Base-by-base conservation (phyloP, 2,113 vertebrate genomes). In the Hiodon tergisus region DNA sequence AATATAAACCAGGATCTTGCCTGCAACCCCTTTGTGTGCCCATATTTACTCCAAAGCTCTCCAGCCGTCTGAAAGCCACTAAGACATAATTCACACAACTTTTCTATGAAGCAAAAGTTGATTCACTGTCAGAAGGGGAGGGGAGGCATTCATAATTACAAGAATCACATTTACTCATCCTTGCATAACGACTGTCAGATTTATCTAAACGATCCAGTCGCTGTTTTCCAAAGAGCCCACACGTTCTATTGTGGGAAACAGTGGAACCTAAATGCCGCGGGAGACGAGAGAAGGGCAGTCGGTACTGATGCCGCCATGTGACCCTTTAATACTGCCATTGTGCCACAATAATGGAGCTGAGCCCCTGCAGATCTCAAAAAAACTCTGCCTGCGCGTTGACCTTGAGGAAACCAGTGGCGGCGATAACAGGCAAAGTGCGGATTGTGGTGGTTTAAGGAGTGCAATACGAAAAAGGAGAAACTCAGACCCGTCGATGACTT, bases 131-230 rank as follows among this genome's bases (percentile, higher is more conserved):
- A 65, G 47, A 46, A 66, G 10, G 7, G 63, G 9, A 10, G 13
- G 46, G 13, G 63, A 48, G 13, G 63, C 48, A 48, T 66, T 66
- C 13, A 47, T 17, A 66, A 66, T 66, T 17, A 66, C 63, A 51
- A 59, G 59, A n/a, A 70, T 6, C 14, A 16, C 63, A 48, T 66
- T 11, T 10, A 46, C 63, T 66, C 63, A 10, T 6, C 46, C 9
- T 14, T 13, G 63, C 63, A 48, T 3, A 66, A 5, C 58, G 57
- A 72, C 50, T 70, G 77, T 74, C 68, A 67, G 51, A 59, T 58
- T 51, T 77, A 79, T 71, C 72, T 67, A 31, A 76, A 16, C 67
- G n/a, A 73, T 54, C 67, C 53, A 67, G 31, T 74, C 46, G 53
- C 47, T 50, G 9, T 76, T 16, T 67, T 61, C 67, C 9, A 72